Base-by-base conservation (phyloP, 2,888 invertebrate species). In the Agrypnus murinus region DNA sequence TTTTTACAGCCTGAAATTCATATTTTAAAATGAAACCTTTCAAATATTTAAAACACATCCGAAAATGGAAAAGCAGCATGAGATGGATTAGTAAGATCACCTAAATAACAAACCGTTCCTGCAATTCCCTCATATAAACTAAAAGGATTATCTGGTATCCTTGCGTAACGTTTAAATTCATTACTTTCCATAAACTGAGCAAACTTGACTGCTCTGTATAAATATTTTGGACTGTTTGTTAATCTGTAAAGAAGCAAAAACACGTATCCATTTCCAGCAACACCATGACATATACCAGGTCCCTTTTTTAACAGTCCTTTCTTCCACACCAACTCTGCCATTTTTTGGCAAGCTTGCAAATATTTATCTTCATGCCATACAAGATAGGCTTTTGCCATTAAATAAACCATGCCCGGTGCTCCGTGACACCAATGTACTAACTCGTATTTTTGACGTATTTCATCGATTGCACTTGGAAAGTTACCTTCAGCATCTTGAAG, bases 371-470 rank as follows among this genome's bases (percentile, higher is more conserved):
- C 94, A 72, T 91, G 89, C 86, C 91, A 96, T 1, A 91, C 84
- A 32, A 92, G 83, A 82, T 92, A 95, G 0, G 96, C 94, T 83
- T 92, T 93, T 0, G 94, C 94, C 87, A 96, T 89, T 36, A 95
- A 83, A 81, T 95, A 96, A 6, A 95, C 87, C 0, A 91, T 89
- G 0, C 96, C 96, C 7, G 95, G 92, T 8, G 95, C 95, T 0
- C 96, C 96, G 82, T 96, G 96, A 83, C 96, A 96, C 96, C 96
- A 96, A 81, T 96, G 96, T 0, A 96, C 90, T 9, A 96, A 85
- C 71, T 94, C 92, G 69, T 94, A 91, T 9, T 50, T 83, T 38
- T 86, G 79, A 4, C 87, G 86, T 59, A 92, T 85, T 82, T 95
- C 93, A 77, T 92, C 94, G 82, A 92, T 87, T 3, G 93, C 92